Percentiles rank a stretch among this genome's conserved stretches.
Conservation (phyloP, 2,888 invertebrate genomes). For the Peribatodes rhomboidaria region DNA sequence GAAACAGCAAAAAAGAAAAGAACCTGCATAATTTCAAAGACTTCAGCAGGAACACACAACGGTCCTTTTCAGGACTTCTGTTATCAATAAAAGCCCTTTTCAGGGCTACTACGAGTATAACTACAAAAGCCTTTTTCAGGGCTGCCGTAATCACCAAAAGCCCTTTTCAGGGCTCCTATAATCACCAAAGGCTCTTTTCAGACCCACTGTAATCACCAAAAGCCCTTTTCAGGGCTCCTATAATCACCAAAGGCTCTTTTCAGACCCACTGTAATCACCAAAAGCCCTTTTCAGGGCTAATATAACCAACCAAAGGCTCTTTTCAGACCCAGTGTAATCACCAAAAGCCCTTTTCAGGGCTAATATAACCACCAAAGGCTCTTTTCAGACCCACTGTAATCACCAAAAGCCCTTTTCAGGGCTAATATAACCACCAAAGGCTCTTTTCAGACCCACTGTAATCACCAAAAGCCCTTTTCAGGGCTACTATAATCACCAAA, state of each 20-base stretch:
- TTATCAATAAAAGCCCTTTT: constrained; percentile 25
- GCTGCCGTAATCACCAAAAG: constrained; percentile 16
- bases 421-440: constrained; percentile 9
- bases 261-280: constrained; percentile 30
- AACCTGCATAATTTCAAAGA: not conserved
- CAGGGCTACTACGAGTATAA: constrained; percentile 4
- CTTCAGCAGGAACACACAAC: not conserved
- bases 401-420: not conserved
- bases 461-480: constrained; percentile 10
- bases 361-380: constrained; percentile 21
- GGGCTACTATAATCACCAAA: constrained; percentile 22
- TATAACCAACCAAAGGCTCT: not conserved
- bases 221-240: constrained; percentile 19
- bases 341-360: constrained; percentile 39
- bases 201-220: constrained; percentile 12
- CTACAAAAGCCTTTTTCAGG: constrained; percentile 18
- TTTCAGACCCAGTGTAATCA: constrained; percentile 30
- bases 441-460: not conserved
- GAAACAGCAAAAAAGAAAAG: not conserved
- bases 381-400: constrained; percentile 27
- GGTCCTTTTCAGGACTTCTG: constrained; percentile 23
- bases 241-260: constrained; percentile 10
- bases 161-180: constrained; percentile 22
- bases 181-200: constrained; percentile 40
- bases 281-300: constrained; percentile 37